Percentiles rank a stretch among this genome's conserved stretches.
Conservation (phyloP, 2,113 vertebrate genomes). For the Phylloscopus trochiloides region DNA sequence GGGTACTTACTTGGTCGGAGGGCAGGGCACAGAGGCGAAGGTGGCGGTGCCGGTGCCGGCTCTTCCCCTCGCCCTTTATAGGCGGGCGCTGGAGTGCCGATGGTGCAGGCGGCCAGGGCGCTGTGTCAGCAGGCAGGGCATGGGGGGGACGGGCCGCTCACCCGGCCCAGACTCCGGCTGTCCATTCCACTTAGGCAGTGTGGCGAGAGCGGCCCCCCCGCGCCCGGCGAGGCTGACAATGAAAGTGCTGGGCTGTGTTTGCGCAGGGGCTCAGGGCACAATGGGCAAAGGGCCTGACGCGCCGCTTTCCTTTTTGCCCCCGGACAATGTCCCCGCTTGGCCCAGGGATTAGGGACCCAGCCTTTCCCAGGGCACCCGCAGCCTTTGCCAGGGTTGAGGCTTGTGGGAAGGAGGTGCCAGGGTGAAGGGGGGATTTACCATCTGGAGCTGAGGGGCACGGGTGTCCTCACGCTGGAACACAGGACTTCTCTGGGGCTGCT, state of each 20-base stretch:
- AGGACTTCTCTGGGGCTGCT: neutral
- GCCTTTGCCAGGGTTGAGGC: slow-evolving; percentile 15
- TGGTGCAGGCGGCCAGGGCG: slow-evolving; percentile 20
- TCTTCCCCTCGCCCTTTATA: slow-evolving; percentile 66
- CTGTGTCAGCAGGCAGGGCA: slow-evolving; percentile 61
- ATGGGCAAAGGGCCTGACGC: slow-evolving; percentile 63
- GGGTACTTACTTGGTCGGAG: slow-evolving; percentile 62
- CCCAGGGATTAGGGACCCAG: slow-evolving; percentile 54
- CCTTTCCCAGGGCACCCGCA: slow-evolving; percentile 49
- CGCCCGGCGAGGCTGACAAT: slow-evolving; percentile 7
- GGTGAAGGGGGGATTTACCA: neutral
- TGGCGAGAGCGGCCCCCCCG: slow-evolving; percentile 49
- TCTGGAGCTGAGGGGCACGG: neutral
- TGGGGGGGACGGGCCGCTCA: neutral
- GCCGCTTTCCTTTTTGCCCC: slow-evolving; percentile 64
- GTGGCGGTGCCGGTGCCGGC: slow-evolving; percentile 22
- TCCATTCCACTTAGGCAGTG: slow-evolving; percentile 58
- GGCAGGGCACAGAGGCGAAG: slow-evolving; percentile 34
- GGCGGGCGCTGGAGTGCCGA: slow-evolving; percentile 15
- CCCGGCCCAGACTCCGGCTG: slow-evolving; percentile 6
- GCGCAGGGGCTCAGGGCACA: slow-evolving; percentile 35
- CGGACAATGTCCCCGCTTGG: slow-evolving; percentile 27
- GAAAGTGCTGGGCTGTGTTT: slow-evolving; percentile 66
- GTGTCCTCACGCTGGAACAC: neutral
- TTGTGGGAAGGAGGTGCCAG: slow-evolving; percentile 13